Percentiles rank a stretch among this genome's conserved stretches.
Conservation (phyloP, 2,113 vertebrate genomes). For the Sebastes fasciatus region DNA sequence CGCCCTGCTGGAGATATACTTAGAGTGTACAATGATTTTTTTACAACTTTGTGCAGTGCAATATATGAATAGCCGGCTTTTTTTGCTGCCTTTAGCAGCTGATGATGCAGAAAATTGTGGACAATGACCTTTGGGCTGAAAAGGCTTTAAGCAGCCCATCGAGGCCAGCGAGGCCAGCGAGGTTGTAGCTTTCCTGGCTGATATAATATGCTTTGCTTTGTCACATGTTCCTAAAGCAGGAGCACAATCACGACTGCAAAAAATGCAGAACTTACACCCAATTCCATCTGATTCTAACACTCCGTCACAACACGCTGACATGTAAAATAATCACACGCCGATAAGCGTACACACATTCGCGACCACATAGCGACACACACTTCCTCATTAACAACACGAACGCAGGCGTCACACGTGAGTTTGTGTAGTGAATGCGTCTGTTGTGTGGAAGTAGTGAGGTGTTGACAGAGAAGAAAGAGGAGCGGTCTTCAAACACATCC, state of each 20-base stretch:
- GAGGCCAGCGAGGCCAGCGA: too few species aligned
- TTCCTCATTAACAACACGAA: slow-evolving; percentile 64
- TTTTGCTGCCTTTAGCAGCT: slow-evolving; percentile 29
- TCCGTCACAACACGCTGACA: slow-evolving; percentile 60
- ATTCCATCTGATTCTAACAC: slow-evolving; percentile 57
- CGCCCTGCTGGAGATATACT: neutral
- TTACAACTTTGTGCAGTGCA: neutral
- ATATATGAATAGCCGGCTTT: neutral
- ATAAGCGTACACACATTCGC: slow-evolving; percentile 61
- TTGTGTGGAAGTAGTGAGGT: slow-evolving; percentile 78
- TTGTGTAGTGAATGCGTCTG: slow-evolving; percentile 76
- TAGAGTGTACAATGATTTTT: neutral
- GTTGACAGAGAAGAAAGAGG: slow-evolving; percentile 83
- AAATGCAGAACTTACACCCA: slow-evolving; percentile 37
- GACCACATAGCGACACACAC: slow-evolving; percentile 54
- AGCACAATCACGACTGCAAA: slow-evolving; percentile 25
- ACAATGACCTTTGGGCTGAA: slow-evolving; percentile 56
- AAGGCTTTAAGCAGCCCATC: slow-evolving; percentile 50
- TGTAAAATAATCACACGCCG: slow-evolving; percentile 65
- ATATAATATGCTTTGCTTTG: slow-evolving; percentile 55
- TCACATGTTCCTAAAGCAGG: slow-evolving; percentile 38
- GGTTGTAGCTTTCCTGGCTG: slow-evolving; percentile 28
- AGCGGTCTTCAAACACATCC: slow-evolving; percentile 76
- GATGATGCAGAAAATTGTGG: slow-evolving; percentile 51
- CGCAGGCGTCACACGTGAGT: slow-evolving; percentile 59